A percentile compares a stretch with the other conserved stretches of the same genome.
Conservation (phyloP, 2,797 vertebrate genomes). For the Fratercula arctica region DNA sequence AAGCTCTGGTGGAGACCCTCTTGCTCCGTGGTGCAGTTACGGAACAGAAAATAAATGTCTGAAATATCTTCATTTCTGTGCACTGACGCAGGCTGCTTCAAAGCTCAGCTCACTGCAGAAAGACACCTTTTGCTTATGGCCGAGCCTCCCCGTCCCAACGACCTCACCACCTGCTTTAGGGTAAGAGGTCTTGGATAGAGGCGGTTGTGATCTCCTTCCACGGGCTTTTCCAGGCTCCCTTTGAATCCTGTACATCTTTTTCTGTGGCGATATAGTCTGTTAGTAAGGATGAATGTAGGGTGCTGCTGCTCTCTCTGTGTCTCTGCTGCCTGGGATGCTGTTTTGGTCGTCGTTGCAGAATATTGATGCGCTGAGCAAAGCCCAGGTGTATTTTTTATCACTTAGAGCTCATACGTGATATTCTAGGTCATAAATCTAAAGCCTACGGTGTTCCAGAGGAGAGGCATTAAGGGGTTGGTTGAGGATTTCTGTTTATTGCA, state of each 20-base stretch:
- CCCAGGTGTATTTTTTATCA: background rate
- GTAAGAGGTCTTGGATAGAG: background rate
- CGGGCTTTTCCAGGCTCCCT: background rate
- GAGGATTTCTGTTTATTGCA: background rate
- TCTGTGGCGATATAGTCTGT: fast-evolving
- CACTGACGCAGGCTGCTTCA: background rate
- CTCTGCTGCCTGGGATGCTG: background rate
- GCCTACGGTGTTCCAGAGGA: background rate
- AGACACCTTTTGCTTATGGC: background rate
- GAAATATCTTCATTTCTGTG: background rate
- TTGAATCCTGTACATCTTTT: background rate
- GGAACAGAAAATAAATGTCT: background rate
- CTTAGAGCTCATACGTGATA: background rate
- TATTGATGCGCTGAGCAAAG: background rate
- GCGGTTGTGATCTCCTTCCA: background rate
- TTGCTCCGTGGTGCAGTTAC: background rate
- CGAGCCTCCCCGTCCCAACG: background rate
- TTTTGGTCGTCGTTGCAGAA: fast-evolving
- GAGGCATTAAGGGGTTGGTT: background rate
- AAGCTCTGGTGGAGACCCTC: background rate
- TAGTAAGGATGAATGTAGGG: background rate
- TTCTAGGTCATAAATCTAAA: background rate
- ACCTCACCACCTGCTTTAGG: background rate
- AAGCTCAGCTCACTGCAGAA: background rate
- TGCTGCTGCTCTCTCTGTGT: background rate